phyloP scores from a whole-genome alignment of 2,888 invertebrate species.

The Clunio marinus region DNA sequence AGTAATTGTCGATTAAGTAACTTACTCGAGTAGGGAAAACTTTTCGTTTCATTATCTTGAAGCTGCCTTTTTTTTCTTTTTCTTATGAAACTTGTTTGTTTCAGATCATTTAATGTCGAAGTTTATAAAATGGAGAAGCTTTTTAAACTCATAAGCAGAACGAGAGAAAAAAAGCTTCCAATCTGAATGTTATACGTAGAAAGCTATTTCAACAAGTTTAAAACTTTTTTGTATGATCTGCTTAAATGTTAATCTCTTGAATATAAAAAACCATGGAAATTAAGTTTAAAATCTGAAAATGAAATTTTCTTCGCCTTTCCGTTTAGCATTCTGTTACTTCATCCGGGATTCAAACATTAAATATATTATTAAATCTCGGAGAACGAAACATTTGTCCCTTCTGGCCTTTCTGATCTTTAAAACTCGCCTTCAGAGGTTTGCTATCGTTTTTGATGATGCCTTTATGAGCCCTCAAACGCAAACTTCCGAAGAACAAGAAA shows the following conservation, averaged over 20 bases:
- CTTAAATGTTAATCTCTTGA: background rate
- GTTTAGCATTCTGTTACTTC: background rate
- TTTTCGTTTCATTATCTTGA: too few relatives aligned
- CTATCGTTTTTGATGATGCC: slow-evolving; percentile 6
- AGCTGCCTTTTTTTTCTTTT: too few relatives aligned
- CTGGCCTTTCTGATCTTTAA: background rate
- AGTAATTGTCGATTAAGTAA: too few relatives aligned
- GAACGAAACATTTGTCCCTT: background rate
- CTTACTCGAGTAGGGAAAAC: too few relatives aligned
- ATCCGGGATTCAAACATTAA: background rate
- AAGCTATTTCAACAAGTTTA: too few relatives aligned
- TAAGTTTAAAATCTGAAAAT: background rate
- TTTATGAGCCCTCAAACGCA: background rate
- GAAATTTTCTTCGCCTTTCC: background rate
- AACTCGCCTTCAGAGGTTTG: background rate
- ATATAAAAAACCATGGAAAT: background rate
- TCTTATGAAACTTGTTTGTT: too few relatives aligned
- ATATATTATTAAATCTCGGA: background rate
- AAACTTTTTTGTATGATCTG: background rate
- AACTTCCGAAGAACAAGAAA: background rate
- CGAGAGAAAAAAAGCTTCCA: too few relatives aligned
- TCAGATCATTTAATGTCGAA: too few relatives aligned
- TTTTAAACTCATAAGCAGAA: too few relatives aligned
- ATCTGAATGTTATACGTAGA: too few relatives aligned
- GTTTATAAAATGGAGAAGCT: too few relatives aligned